A percentile compares a stretch with the other conserved stretches of the same genome.
phyloP scores from a whole-genome alignment of 2,888 invertebrate genomes.

The Ametastegia equiseti region DNA sequence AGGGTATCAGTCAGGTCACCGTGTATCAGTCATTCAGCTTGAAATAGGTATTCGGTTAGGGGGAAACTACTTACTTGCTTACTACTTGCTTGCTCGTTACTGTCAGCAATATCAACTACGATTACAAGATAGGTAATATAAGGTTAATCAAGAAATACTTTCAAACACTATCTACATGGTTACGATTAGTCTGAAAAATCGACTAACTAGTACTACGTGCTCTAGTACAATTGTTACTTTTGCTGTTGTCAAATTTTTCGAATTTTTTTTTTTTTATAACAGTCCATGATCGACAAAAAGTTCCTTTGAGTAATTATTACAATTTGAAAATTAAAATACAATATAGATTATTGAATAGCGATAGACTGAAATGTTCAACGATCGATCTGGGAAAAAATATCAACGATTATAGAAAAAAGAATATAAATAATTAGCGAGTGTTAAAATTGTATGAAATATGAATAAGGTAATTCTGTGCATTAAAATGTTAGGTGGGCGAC shows the following conservation, averaged over 20 bases:
- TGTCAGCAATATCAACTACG: conserved; percentile 19
- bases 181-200: conserved; percentile 3
- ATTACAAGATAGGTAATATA: not conserved
- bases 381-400: not conserved
- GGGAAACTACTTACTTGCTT: conserved; percentile 29
- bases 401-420: not conserved
- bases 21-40: conserved; percentile 25
- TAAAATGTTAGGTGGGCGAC: conserved; percentile 46
- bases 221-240: not conserved
- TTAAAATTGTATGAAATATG: not conserved
- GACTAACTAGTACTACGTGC: not conserved
- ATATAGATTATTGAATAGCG: too few species aligned
- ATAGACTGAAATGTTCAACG: too few species aligned
- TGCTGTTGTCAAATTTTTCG: not conserved
- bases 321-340: too few species aligned
- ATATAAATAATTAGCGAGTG: conserved; percentile 4
- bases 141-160: not conserved
- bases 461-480: conserved; percentile 28
- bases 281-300: not conserved
- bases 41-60: not conserved
- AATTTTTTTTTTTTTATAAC: not conserved
- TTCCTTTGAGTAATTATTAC: too few species aligned
- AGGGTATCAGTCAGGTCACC: conserved; percentile 29
- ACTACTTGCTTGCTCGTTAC: conserved; percentile 42
- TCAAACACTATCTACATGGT: conserved; percentile 3